Evolutionary conservation across 2,888 invertebrate species (phyloP), one percentile per base, ranked within the genome.

Genomic region (Acrocera orbiculus): DNA sequence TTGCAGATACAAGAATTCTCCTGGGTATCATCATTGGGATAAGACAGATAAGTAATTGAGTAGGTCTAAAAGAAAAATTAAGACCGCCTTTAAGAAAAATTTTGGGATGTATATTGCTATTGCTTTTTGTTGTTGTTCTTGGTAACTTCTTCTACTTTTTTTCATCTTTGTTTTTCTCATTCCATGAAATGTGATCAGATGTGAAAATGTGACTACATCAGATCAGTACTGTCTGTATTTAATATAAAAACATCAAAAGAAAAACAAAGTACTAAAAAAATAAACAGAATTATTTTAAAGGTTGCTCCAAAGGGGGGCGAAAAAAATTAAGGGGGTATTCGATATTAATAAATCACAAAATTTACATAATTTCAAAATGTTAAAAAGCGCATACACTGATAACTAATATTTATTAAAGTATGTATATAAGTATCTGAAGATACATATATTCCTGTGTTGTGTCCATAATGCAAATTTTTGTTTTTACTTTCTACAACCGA

Each of bases 311-410:
- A 19, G 8, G 3, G 6, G 2, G 5, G 5, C 2, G 8, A 3
- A 22, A 22, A 29, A 30, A 19, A 35, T 27, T 33, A 20, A 35
- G 16, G 27, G 28, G 30, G 30, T 23, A 27, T 31, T 34, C 34
- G 36, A 34, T 40, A 37, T 37, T 34, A 38, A 42, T 42, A 42
- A 39, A 42, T 42, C 42, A 40, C 41, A 37, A 42, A 42, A 42
- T 42, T 40, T 40, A 42, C 42, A 42, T 42, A 42, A 42, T 34
- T 36, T 37, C 31, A 38, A 40, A 38, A 42, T 39, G 38, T 41
- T 29, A 41, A 19, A 24, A 27, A 20, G 15, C 20, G 20, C 23
- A 20, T 28, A 36, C 25, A 16, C 25, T 26, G 25, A 25, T 27
- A 15, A 22, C 22, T 4, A 4, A 22, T 22, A 22, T 22, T 10